These are phyloP conservation scores for Himalopsyche phryganea DNA, from an alignment of 1,140 invertebrate species.

Conservation along the genomic window DNA sequence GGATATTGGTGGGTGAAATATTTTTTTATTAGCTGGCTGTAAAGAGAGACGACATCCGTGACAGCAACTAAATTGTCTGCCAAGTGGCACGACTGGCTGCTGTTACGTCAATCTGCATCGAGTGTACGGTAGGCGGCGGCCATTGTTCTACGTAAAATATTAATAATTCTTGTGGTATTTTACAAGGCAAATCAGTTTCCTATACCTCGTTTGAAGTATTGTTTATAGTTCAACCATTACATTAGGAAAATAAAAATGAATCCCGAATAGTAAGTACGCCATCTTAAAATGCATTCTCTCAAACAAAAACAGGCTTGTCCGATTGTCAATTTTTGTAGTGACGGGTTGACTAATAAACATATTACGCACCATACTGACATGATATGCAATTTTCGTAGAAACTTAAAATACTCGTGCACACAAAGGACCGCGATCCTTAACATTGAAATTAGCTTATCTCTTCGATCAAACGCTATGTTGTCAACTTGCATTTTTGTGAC, in stretches of 20 bases:
- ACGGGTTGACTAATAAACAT: slow-evolving; percentile 20
- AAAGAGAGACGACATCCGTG: slow-evolving; percentile 14
- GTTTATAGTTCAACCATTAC: slow-evolving; percentile 22
- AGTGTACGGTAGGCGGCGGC: slow-evolving; percentile 23
- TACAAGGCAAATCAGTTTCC: slow-evolving; percentile 19
- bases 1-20: no score
- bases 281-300: slow-evolving; percentile 5
- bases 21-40: no score
- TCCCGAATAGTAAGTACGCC: slow-evolving; percentile 31
- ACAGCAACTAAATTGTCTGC: slow-evolving; percentile 21
- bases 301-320: slow-evolving; percentile 28
- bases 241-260: slow-evolving; percentile 29
- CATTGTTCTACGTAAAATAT: slow-evolving; percentile 25
- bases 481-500: slow-evolving; percentile 20
- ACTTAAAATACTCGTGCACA: neutral
- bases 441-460: neutral
- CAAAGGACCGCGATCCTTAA: neutral
- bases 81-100: slow-evolving; percentile 26
- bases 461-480: slow-evolving; percentile 4
- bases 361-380: slow-evolving; percentile 18
- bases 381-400: slow-evolving; percentile 4
- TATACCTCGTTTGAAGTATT: slow-evolving; percentile 18
- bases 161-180: slow-evolving; percentile 18
- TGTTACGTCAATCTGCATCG: slow-evolving; percentile 26
- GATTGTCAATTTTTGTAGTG: slow-evolving; percentile 8